Evolutionary conservation across 2,797 vertebrate genomes (phyloP).

Genomic region (Lacerta bilineata): DNA sequence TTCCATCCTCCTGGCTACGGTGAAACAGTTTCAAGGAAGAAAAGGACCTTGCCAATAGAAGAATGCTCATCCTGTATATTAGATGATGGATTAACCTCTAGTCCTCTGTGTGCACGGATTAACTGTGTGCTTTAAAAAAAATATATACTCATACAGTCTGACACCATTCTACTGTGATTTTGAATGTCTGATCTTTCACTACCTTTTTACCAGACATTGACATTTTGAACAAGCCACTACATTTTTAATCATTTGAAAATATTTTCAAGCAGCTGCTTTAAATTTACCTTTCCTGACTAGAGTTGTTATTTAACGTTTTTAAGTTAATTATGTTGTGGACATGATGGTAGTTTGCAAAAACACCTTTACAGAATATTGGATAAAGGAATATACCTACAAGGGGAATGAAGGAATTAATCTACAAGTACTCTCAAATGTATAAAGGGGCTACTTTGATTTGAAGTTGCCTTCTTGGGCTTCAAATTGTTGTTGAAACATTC

Average conservation of each 20-base stretch:
- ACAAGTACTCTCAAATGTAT: slow-evolving; percentile 58
- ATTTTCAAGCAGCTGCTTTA: slow-evolving; percentile 66
- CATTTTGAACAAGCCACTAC: slow-evolving; percentile 59
- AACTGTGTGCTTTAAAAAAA: slow-evolving; percentile 39
- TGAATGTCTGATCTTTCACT: slow-evolving; percentile 54
- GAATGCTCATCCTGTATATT: slow-evolving; percentile 46
- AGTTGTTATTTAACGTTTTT: slow-evolving; percentile 78
- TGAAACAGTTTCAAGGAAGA: slow-evolving; percentile 74
- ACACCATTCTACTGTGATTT: slow-evolving; percentile 44
- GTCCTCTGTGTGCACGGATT: slow-evolving; percentile 52
- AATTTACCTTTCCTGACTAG: slow-evolving; percentile 63
- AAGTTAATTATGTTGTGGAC: slow-evolving; percentile 76
- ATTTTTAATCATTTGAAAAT: slow-evolving; percentile 69
- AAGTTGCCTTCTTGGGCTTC: slow-evolving; percentile 63
- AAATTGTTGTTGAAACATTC: slow-evolving; percentile 77
- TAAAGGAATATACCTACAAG: slow-evolving; percentile 62
- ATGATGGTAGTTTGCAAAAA: slow-evolving; percentile 60
- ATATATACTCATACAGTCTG: slow-evolving; percentile 35
- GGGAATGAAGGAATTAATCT: slow-evolving; percentile 51
- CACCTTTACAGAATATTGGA: slow-evolving; percentile 61
- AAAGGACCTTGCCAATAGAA: slow-evolving; percentile 44
- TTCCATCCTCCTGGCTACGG: slow-evolving; percentile 95
- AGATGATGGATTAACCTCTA: slow-evolving; percentile 54
- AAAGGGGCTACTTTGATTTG: slow-evolving; percentile 67
- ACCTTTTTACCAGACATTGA: slow-evolving; percentile 67